These are phyloP conservation scores for Erethizon dorsatum DNA, from an alignment of 2,797 vertebrate species.

Conservation along the genomic window DNA sequence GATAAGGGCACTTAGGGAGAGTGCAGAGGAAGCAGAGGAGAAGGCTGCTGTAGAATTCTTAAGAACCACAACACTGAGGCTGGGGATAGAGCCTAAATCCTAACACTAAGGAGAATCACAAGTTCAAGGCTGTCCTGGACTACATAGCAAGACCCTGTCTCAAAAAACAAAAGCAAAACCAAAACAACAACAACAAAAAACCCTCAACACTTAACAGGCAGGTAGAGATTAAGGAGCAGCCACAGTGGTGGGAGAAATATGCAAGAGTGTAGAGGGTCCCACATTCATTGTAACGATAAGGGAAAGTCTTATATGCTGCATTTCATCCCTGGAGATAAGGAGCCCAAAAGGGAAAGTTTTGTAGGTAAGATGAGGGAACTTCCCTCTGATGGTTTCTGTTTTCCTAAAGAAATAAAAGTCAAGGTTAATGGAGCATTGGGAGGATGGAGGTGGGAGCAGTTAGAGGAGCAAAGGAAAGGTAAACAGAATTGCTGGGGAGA, in stretches of 20 bases:
- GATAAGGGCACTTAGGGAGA: neutral
- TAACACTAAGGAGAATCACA: neutral
- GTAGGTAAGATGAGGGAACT: neutral
- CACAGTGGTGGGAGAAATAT: neutral
- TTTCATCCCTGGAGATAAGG: slow-evolving; percentile 5
- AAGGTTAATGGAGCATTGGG: neutral
- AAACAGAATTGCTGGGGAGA: neutral
- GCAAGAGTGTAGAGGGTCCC: neutral
- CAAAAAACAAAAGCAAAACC: neutral
- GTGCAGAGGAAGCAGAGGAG: neutral
- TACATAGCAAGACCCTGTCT: neutral
- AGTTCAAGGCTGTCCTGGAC: neutral
- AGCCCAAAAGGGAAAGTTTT: neutral
- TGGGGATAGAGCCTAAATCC: neutral
- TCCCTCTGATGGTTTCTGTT: slow-evolving; percentile 29
- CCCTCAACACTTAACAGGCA: neutral
- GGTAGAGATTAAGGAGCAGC: neutral
- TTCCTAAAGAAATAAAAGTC: neutral
- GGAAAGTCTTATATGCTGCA: neutral
- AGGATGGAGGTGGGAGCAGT: neutral
- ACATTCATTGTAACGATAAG: neutral
- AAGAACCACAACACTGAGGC: neutral
- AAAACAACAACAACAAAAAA: neutral
- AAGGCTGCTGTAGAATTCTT: slow-evolving; percentile 11
- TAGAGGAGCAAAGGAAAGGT: neutral